Base-by-base conservation (phyloP, 1,140 invertebrate genomes). In the Carposina sasakii region DNA sequence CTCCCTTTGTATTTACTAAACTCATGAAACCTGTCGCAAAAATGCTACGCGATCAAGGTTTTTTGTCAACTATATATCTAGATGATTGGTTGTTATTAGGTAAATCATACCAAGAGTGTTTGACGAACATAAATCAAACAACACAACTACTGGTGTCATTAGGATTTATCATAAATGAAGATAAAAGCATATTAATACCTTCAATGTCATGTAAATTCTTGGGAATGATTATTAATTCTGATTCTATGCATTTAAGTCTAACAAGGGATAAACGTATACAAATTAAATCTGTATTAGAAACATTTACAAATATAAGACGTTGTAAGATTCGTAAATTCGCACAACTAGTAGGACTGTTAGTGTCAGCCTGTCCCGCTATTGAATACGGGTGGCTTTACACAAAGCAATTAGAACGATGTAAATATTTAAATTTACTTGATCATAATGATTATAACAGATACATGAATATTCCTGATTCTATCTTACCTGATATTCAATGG, bases 1-100 rank as follows among this genome's bases (percentile, higher is more conserved):
- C 59, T 0, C 59, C 67, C 15, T 68, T 51, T 59, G 36, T 58
- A 3, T 76, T 76, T 37, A 74, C 66, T 36, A 70, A 69, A 50
- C 24, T 71, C 1, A 50, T 71, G 49, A 58, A 57, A 41, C 63
- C 65, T 0, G 44, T 63, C n/a, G 23, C 22, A n/a, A 8, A 19
- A 64, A n/a, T 30, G 45, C 8, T 34, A 48, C 15, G 48, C 19
- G 23, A 16, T 16, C 19, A 20, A n/a, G 40, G 48, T 24, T 43
- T 23, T 8, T 26, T 50, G n/a, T 50, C 48, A 16, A 33, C 34
- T 9, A 9, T 42, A 6, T 50, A 50, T 22, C 34, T 50, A 24
- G 48, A 50, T 31, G 48, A 50, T 24, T 23, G 31, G 10, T 24
- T 50, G 3, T 34, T 36, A n/a, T 17, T 50, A 10, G 26, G 28